These are phyloP conservation scores for Papilio demoleus DNA, from an alignment of 2,888 invertebrate species.

Conservation along the genomic window DNA sequence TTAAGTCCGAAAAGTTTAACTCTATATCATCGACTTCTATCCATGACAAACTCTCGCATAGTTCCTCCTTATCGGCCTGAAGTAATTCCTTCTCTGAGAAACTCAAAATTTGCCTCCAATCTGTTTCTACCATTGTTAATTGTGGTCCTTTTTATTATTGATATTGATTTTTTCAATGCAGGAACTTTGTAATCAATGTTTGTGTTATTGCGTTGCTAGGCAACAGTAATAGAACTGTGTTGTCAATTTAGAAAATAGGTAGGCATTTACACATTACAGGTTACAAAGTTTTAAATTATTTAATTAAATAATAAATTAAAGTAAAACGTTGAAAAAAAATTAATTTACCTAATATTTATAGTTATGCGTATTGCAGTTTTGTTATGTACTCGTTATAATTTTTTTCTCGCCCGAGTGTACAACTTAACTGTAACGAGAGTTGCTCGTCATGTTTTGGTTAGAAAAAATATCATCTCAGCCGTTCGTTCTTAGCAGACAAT, in stretches of 20 bases:
- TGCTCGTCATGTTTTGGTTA: too few species aligned
- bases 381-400: too few species aligned
- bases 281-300: too few species aligned
- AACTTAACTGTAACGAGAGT: too few species aligned
- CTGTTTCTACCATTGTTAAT: conserved; percentile 77
- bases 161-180: conserved; percentile 33
- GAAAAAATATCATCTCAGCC: too few species aligned
- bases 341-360: not conserved
- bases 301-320: too few species aligned
- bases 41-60: conserved; percentile 85
- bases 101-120: conserved; percentile 84
- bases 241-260: not conserved
- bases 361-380: not conserved
- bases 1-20: conserved; percentile 81
- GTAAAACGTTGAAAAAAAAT: too few species aligned
- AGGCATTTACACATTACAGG: too few species aligned
- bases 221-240: conserved; percentile 48
- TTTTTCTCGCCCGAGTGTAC: too few species aligned
- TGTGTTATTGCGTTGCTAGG: conserved; percentile 57
- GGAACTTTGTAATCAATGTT: conserved; percentile 32
- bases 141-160: too few species aligned
- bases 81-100: conserved; percentile 81
- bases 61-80: conserved; percentile 85
- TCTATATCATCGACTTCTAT: conserved; percentile 84
- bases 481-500: too few species aligned